Evolutionary conservation across 2,888 invertebrate species (phyloP).

Genomic region (Sinhomidia bicolor): DNA sequence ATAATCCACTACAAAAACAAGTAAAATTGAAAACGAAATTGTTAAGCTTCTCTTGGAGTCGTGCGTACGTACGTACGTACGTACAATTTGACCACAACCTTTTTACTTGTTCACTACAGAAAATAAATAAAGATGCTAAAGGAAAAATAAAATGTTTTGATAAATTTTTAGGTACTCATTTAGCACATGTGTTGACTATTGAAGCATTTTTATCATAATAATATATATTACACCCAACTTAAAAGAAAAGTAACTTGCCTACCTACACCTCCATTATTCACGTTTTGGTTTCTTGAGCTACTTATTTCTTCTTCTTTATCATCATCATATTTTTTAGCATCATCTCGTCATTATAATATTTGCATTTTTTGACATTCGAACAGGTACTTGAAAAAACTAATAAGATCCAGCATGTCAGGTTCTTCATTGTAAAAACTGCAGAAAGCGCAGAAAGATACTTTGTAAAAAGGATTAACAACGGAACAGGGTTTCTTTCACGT

Average conservation of each 20-base stretch:
- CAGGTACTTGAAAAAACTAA: slow-evolving; percentile 68
- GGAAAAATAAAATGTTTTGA: slow-evolving; percentile 11
- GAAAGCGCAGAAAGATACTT: background rate
- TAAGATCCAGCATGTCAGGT: slow-evolving; percentile 64
- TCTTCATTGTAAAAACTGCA: background rate
- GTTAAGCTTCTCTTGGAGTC: background rate
- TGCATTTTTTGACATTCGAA: slow-evolving; percentile 56
- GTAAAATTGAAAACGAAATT: background rate
- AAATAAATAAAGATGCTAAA: too few relatives aligned
- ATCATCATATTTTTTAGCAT: too few relatives aligned
- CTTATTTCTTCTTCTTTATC: background rate
- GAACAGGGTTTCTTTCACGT: background rate
- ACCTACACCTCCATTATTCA: slow-evolving; percentile 12
- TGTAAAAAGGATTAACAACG: too few relatives aligned
- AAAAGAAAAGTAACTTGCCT: too few relatives aligned
- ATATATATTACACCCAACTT: slow-evolving; percentile 36
- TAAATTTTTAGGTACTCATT: slow-evolving; percentile 61
- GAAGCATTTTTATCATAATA: slow-evolving; percentile 50
- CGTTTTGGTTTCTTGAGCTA: slow-evolving; percentile 48
- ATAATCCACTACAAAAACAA: too few relatives aligned
- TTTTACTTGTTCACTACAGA: background rate
- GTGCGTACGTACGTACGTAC: too few relatives aligned
- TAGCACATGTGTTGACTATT: slow-evolving; percentile 71
- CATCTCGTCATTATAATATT: background rate
- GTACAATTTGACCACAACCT: background rate